Conservation (phyloP, 2,888 invertebrate species). For the Andrena praecox region DNA sequence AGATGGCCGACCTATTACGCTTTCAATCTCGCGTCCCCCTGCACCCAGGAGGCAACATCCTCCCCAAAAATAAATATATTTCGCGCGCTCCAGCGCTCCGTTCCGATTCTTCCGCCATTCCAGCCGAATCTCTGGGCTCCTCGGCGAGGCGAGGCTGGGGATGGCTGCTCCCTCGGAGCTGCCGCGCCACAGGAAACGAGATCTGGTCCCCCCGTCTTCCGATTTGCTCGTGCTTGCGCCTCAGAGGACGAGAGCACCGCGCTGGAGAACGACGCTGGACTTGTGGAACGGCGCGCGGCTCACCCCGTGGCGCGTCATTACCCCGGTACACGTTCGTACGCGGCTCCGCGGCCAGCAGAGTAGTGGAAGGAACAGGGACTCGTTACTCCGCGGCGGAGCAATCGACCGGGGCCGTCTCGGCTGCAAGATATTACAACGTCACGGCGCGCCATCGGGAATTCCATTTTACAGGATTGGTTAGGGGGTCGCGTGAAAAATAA, state of each 20-base stretch:
- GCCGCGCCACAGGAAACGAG: background rate
- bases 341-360: too few species aligned
- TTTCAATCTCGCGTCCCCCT: slow-evolving; percentile 79
- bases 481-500: slow-evolving; percentile 50
- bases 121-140: background rate
- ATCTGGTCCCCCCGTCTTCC: background rate
- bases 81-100: slow-evolving; percentile 32
- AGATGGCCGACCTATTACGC: slow-evolving; percentile 84
- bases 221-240: background rate
- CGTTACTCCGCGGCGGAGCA: slow-evolving; percentile 36
- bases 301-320: background rate
- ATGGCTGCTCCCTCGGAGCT: background rate
- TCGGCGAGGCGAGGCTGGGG: background rate
- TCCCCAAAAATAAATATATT: slow-evolving; percentile 73
- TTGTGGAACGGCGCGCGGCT: background rate
- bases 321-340: background rate
- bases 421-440: slow-evolving; percentile 59
- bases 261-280: background rate
- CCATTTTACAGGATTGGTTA: slow-evolving; percentile 65
- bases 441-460: slow-evolving; percentile 63
- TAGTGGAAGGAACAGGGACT: background rate
- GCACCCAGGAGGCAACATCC: slow-evolving; percentile 65
- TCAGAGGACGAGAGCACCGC: background rate
- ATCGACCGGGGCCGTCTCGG: slow-evolving; percentile 50
- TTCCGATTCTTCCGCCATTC: slow-evolving; percentile 22